Evolutionary conservation across 2,797 vertebrate species (phyloP).

Genomic region (Sebastes baramenuke): DNA sequence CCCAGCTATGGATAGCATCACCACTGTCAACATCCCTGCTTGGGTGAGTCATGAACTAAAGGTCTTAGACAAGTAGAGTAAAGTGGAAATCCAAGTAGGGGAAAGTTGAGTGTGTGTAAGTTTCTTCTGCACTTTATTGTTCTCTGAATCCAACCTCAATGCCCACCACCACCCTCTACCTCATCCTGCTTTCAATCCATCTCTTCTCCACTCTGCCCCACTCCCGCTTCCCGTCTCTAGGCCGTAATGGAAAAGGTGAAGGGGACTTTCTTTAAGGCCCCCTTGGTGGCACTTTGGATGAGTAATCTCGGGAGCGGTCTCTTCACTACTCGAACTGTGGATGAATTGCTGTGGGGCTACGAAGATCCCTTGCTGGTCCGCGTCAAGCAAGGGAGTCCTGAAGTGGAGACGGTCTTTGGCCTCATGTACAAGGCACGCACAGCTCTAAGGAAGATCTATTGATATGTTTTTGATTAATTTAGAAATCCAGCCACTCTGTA

Average conservation of each 20-base stretch:
- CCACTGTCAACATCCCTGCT: conserved; percentile 82
- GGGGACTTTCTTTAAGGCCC: conserved; percentile 22
- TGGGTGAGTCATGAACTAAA: conserved; percentile 74
- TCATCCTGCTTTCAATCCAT: not conserved
- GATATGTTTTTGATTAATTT: not conserved
- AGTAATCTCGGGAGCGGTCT: rapidly evolving
- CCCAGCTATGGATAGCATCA: conserved; percentile 76
- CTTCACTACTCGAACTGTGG: conserved; percentile 78
- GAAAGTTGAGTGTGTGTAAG: not conserved
- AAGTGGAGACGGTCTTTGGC: conserved; percentile 76
- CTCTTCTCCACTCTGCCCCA: not conserved
- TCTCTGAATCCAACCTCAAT: not conserved
- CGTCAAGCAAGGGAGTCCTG: conserved; percentile 18
- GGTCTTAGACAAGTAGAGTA: not conserved
- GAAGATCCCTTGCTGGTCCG: conserved; percentile 72
- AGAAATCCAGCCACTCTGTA: not conserved
- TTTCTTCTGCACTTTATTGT: conserved; percentile 6
- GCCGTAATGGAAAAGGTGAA: conserved; percentile 80
- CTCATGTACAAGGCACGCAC: conserved; percentile 82
- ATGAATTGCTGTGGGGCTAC: conserved; percentile 85
- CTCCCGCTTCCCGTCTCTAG: conserved; percentile 53
- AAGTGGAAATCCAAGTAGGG: conserved; percentile 5
- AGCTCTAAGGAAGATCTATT: not conserved
- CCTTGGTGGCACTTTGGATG: conserved; percentile 57
- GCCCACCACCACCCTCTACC: not conserved